Evolutionary conservation across 37 sponge, comb jelly and placozoan species (phyloP).

Genomic region (Theonella swinhoei): DNA sequence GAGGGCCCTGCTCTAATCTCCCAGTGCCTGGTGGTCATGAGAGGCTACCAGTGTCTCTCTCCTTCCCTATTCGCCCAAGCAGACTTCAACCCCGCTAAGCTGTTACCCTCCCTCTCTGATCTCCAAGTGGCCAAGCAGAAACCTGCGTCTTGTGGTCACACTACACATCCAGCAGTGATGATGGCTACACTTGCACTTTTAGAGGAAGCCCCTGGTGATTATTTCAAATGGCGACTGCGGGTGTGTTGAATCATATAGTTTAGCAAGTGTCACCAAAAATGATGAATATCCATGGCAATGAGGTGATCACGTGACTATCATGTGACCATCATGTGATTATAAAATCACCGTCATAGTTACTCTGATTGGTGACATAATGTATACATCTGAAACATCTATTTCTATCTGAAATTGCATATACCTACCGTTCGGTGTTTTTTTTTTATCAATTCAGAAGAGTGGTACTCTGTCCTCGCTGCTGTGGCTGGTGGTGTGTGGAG

Average conservation of each 20-base stretch:
- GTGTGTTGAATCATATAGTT: neutral
- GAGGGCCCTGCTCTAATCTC: conserved; percentile 10
- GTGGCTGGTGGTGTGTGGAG: neutral
- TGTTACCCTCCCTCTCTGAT: conserved; percentile 36
- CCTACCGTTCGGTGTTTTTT: neutral
- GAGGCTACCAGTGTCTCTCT: conserved; percentile 58
- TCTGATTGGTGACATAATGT: neutral
- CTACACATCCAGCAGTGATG: conserved; percentile 9
- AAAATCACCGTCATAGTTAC: neutral
- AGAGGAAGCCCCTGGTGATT: conserved; percentile 19
- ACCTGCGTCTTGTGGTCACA: neutral
- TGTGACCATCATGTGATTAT: neutral
- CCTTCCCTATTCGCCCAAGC: conserved; percentile 52
- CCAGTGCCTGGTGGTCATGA: conserved; percentile 28
- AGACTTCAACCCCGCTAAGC: conserved; percentile 52
- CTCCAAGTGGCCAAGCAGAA: neutral
- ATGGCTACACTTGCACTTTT: conserved; percentile 18
- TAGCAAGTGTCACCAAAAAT: neutral
- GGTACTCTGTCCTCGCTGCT: neutral
- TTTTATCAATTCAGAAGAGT: neutral
- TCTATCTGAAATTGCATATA: too few species aligned
- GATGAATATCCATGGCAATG: neutral
- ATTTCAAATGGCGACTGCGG: conserved; percentile 21
- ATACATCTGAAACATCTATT: too few species aligned
- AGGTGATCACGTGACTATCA: neutral